Conservation (phyloP, 1,140 invertebrate species). For the Drosophila erecta region DNA sequence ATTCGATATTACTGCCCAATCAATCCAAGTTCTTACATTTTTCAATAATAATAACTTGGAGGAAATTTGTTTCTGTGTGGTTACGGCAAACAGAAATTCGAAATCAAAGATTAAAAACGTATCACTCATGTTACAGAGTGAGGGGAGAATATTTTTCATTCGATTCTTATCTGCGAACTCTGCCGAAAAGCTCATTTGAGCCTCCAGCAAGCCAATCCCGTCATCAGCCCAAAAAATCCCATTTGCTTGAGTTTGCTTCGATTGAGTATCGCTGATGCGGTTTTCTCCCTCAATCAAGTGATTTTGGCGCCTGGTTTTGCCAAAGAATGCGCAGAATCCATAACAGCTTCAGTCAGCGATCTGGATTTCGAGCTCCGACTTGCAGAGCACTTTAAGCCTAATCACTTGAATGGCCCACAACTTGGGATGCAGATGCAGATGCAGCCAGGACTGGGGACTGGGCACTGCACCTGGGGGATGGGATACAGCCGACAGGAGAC, state of each 20-base stretch:
- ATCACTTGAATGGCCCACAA: conserved; percentile 73
- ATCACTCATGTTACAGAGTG: conserved; percentile 74
- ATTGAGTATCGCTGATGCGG: conserved; percentile 53
- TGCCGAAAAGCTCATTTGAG: conserved; percentile 51
- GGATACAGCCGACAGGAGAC: conserved; percentile 23
- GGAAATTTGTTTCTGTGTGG: conserved; percentile 9
- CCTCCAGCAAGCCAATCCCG: conserved; percentile 41
- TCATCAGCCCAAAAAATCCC: conserved; percentile 68
- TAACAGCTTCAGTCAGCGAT: conserved; percentile 13
- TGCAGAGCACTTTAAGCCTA: conserved; percentile 71
- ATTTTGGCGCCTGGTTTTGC: conserved; percentile 43
- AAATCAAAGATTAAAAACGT: conserved; percentile 79
- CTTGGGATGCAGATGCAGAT: conserved; percentile 42
- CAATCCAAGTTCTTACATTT: too few species aligned
- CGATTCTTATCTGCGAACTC: conserved; percentile 55
- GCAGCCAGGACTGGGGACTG: conserved; percentile 5
- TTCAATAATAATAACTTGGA: too few species aligned
- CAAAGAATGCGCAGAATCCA: conserved; percentile 27
- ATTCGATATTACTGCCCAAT: background rate
- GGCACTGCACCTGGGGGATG: background rate
- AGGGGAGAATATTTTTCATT: conserved; percentile 26
- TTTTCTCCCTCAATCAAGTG: conserved; percentile 52
- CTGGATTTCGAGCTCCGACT: conserved; percentile 22
- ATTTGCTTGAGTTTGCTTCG: conserved; percentile 61
- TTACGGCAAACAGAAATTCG: conserved; percentile 57